Conservation (phyloP, 1,140 invertebrate genomes). For the Muscidifurax raptorellus region DNA sequence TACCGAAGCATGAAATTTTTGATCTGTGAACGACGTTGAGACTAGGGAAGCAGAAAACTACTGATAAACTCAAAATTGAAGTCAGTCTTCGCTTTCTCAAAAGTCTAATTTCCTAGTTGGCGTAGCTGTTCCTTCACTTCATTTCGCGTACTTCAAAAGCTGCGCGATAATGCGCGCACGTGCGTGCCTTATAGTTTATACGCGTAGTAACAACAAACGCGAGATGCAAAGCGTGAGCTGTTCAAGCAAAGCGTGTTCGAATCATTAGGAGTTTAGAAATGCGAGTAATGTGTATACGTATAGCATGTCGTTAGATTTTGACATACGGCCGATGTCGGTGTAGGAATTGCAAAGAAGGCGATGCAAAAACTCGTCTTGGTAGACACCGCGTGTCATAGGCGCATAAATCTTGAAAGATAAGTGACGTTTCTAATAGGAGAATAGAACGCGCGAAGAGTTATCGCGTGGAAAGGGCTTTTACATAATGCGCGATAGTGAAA, state of each 20-base stretch:
- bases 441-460: slow-evolving; percentile 27
- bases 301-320: slow-evolving; percentile 8
- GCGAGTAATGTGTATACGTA: neutral
- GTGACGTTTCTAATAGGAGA: slow-evolving; percentile 50
- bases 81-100: neutral
- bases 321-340: neutral
- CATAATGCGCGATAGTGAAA: neutral
- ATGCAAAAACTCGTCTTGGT: neutral
- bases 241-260: slow-evolving; percentile 56
- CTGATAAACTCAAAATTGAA: neutral
- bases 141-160: neutral
- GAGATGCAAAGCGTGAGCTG: slow-evolving; percentile 53
- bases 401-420: slow-evolving; percentile 50
- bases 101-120: neutral
- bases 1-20: slow-evolving; percentile 50
- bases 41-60: slow-evolving; percentile 51
- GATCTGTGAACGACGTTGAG: slow-evolving; percentile 46
- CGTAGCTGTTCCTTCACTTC: neutral
- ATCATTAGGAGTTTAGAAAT: slow-evolving; percentile 58
- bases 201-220: no score
- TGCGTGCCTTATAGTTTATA: no score
- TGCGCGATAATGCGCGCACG: neutral
- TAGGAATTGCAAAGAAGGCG: neutral
- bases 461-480: slow-evolving; percentile 13
- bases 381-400: slow-evolving; percentile 3